Conservation (phyloP, 2,888 invertebrate species). For the Invenusta paracnida region DNA sequence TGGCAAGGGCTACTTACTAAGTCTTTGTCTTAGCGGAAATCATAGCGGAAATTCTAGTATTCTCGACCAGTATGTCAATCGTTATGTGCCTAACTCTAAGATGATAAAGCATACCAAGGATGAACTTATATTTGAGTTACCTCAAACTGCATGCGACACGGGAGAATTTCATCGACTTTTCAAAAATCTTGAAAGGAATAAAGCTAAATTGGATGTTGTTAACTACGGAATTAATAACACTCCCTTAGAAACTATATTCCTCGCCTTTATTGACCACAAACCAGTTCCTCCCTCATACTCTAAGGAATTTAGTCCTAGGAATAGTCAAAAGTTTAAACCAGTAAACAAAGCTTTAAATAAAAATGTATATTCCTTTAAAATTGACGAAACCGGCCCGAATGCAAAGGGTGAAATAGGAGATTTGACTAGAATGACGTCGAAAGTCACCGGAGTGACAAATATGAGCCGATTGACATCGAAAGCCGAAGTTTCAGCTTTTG, state of each 20-base stretch:
- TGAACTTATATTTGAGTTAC: neutral
- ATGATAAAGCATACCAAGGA: neutral
- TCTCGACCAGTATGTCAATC: neutral
- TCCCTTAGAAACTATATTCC: neutral
- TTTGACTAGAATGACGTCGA: too few relatives aligned
- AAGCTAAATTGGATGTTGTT: neutral
- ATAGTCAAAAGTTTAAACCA: too few relatives aligned
- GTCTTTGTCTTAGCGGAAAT: neutral
- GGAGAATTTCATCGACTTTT: neutral
- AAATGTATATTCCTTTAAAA: too few relatives aligned
- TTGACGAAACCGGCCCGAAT: too few relatives aligned
- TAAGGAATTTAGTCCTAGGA: too few relatives aligned
- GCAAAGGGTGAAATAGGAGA: too few relatives aligned
- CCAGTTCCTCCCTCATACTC: neutral
- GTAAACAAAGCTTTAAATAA: too few relatives aligned
- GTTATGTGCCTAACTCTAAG: neutral
- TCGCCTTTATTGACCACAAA: neutral
- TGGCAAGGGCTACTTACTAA: slow-evolving; percentile 34
- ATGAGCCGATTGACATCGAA: too few relatives aligned
- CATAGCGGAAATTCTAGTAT: neutral
- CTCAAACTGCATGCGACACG: neutral
- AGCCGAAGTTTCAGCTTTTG: too few relatives aligned
- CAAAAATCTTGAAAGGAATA: neutral
- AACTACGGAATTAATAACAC: neutral
- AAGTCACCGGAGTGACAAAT: too few relatives aligned